Conservation (phyloP, 92 coral and sea anemone genomes). For the Zoanthus solanderi region DNA sequence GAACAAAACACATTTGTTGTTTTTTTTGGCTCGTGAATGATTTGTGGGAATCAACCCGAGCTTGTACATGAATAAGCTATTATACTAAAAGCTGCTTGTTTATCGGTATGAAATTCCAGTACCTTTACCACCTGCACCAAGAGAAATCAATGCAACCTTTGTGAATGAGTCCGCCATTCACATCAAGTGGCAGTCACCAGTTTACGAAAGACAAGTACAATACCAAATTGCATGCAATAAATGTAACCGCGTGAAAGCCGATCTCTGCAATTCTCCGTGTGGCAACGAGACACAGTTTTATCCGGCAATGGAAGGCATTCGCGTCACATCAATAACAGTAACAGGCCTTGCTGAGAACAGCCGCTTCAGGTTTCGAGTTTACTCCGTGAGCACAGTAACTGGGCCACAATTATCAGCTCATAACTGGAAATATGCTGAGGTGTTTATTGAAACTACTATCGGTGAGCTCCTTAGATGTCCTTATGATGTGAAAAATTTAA, state of each 20-base stretch:
- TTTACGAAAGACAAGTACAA: slow-evolving; percentile 3
- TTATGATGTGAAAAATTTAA: too few relatives aligned
- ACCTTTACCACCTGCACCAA: slow-evolving; percentile 35
- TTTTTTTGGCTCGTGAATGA: too few relatives aligned
- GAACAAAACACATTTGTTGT: too few relatives aligned
- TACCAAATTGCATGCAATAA: slow-evolving; percentile 18
- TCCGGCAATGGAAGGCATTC: slow-evolving; percentile 2
- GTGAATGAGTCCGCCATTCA: slow-evolving; percentile 25
- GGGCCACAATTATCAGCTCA: not conserved
- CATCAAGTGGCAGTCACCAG: slow-evolving; percentile 9
- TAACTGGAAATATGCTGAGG: slow-evolving; percentile 35
- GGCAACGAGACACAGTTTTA: slow-evolving; percentile 14
- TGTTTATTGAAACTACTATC: not conserved
- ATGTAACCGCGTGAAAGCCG: slow-evolving; percentile 9
- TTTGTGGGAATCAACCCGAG: too few relatives aligned
- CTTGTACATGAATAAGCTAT: too few relatives aligned
- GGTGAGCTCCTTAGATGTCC: not conserved
- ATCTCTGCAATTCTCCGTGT: slow-evolving; percentile 10
- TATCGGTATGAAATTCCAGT: not conserved
- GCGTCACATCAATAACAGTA: slow-evolving; percentile 5
- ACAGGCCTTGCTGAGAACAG: slow-evolving; percentile 13
- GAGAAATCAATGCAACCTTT: slow-evolving; percentile 21
- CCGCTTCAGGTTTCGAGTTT: slow-evolving; percentile 26
- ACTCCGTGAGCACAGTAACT: slow-evolving; percentile 15
- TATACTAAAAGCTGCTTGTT: too few relatives aligned